These are phyloP conservation scores for Copsychus sechellarum DNA, from an alignment of 2,113 vertebrate species.

Conservation along the genomic window DNA sequence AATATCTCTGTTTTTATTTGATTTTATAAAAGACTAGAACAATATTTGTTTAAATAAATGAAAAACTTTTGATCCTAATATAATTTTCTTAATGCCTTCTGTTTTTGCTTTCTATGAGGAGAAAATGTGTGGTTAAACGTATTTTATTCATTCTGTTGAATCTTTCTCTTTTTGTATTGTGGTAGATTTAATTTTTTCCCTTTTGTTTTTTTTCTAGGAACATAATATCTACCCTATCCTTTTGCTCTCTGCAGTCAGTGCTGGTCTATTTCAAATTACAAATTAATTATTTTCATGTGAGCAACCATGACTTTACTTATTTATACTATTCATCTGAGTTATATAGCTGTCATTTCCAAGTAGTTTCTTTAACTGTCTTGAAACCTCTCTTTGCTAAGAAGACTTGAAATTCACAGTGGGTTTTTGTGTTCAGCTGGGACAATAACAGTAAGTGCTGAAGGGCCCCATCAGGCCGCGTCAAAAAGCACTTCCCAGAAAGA, in stretches of 20 bases:
- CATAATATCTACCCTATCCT: background rate
- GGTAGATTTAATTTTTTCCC: background rate
- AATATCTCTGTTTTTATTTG: background rate
- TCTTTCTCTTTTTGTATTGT: background rate
- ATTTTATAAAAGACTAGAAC: background rate
- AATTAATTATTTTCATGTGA: background rate
- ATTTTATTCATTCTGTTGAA: background rate
- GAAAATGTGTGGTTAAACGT: background rate
- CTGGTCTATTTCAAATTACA: background rate
- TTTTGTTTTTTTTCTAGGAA: background rate
- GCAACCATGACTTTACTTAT: background rate
- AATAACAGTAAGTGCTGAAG: background rate
- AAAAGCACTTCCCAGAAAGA: background rate
- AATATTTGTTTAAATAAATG: background rate
- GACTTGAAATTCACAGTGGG: background rate
- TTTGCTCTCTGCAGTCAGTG: background rate
- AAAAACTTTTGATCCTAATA: background rate
- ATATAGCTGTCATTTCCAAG: background rate
- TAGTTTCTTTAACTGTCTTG: background rate
- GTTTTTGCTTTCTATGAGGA: background rate
- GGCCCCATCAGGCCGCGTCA: fast-evolving
- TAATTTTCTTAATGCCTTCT: background rate
- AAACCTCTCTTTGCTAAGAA: background rate
- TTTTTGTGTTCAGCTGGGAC: background rate
- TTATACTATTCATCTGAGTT: background rate